Base-by-base conservation (phyloP, 2,113 vertebrate genomes). In the Callopanchax toddi region DNA sequence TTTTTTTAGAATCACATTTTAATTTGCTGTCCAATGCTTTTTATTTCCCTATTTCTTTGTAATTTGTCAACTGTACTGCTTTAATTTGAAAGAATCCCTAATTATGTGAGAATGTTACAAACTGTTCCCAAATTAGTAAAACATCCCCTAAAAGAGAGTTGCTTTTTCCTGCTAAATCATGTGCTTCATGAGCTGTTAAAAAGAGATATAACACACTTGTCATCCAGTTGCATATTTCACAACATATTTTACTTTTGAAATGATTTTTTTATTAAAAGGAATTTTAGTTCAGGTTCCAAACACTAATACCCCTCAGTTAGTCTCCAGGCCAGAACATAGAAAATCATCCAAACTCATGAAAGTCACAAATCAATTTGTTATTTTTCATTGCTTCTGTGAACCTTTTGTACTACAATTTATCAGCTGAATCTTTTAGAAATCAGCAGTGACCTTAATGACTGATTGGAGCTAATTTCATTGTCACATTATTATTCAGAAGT, bases 381-480 rank as follows among this genome's bases (percentile, higher is more conserved):
- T 15, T 32, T 52, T 42, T 60, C n/a, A 54, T 53, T 53, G 65
- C 55, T 36, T 32, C 7, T 23, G 40, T 4, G 49, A 36, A 56
- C 42, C 13, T 40, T 60, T 34, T 48, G 1, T 10, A 0, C n/a
- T 21, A 25, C 15, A 15, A 7, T 13, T 15, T 2, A 48, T 48
- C 12, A 25, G 22, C 9, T 22, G 6, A 16, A 46, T 26, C 7
- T 20, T 43, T 64, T 34, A 11, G 0, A 53, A 48, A 64, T 45
- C 52, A 53, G 25, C 11, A 21, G 12, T 20, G 55, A 65, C 5
- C 8, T 23, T 22, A 12, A 18, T 4, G 40, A 46, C 42, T 54
- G 36, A 34, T 51, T 15, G 36, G 20, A 10, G 13, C 10, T 37
- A 18, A 6, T 23, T 25, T 54, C 7, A 45, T 44, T 57, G 23